Conservation (phyloP, 2,888 invertebrate species). For the Erebia aethiops region DNA sequence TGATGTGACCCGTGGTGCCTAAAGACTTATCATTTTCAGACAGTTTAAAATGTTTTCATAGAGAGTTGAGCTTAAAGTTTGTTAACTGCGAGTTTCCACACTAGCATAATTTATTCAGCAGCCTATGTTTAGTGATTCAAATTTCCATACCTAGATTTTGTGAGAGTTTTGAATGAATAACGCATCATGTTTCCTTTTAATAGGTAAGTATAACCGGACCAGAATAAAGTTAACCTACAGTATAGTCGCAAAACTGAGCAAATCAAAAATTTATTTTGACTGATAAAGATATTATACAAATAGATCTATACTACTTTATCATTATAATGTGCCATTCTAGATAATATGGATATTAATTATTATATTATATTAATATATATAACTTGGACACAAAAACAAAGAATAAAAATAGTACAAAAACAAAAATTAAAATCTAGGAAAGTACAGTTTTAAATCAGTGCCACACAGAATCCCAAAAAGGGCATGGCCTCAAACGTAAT, state of each 20-base stretch:
- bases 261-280: not conserved
- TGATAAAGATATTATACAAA: no score
- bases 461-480: no score
- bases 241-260: not conserved
- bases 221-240: not conserved
- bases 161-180: not conserved
- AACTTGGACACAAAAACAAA: no score
- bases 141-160: not conserved
- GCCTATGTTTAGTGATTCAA: not conserved
- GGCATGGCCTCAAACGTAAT: no score
- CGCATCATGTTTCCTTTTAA: not conserved
- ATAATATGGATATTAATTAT: no score
- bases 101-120: constrained; percentile 8
- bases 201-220: not conserved
- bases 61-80: constrained; percentile 5
- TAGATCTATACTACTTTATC: no score
- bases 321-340: no score
- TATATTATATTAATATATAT: no score
- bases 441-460: no score
- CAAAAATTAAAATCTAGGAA: no score
- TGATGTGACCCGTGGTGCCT: not conserved
- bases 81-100: constrained; percentile 3
- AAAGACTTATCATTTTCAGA: not conserved
- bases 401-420: no score
- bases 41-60: not conserved